Conservation (phyloP, 2,888 invertebrate genomes). For the Parelbella ahira region DNA sequence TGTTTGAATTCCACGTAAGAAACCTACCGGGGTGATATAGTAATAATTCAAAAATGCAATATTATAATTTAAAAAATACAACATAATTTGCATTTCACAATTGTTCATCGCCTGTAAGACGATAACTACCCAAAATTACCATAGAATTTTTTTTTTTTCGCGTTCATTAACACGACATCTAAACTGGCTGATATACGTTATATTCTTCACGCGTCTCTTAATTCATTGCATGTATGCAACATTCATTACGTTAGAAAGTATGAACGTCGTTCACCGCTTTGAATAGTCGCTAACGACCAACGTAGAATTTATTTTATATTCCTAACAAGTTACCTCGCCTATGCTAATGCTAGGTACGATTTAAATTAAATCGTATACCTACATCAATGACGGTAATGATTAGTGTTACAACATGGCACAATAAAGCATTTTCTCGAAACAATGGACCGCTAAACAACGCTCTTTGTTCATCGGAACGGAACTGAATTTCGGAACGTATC, state of each 20-base stretch:
- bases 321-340: constrained; percentile 12
- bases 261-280: constrained; percentile 12
- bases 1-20: too few species aligned
- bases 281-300: constrained; percentile 19
- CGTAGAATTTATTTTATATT: constrained; percentile 16
- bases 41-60: too few species aligned
- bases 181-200: constrained; percentile 8
- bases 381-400: constrained; percentile 31
- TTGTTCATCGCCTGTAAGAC: too few species aligned
- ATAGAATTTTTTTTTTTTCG: too few species aligned
- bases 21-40: too few species aligned
- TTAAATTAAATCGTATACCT: constrained; percentile 29
- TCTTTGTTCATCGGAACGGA: constrained; percentile 48
- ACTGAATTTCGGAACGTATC: constrained; percentile 48
- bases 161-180: constrained; percentile 12
- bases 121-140: too few species aligned
- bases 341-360: constrained; percentile 17
- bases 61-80: too few species aligned
- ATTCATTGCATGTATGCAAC: constrained; percentile 24
- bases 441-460: constrained; percentile 49
- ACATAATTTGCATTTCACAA: too few species aligned
- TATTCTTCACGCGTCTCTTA: constrained; percentile 19
- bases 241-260: constrained; percentile 23
- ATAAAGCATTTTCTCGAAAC: constrained; percentile 49
- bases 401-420: constrained; percentile 35